These are phyloP conservation scores for Chlorops oryzae DNA, from an alignment of 1,140 invertebrate genomes.

Conservation along the genomic window DNA sequence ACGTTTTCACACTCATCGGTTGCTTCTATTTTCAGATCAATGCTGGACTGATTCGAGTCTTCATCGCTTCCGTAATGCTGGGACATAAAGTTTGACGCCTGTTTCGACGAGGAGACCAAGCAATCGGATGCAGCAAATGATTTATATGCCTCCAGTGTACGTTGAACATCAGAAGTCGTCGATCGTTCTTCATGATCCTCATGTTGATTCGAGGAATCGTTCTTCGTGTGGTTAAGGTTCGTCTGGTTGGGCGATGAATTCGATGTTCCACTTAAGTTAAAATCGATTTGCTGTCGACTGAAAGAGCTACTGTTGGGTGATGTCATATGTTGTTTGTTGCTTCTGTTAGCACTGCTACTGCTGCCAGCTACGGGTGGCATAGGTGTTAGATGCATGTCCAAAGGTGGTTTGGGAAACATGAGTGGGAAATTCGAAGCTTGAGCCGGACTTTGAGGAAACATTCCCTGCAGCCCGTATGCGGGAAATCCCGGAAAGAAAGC, in stretches of 20 bases:
- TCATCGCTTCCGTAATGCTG: neutral
- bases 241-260: too few relatives aligned
- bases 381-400: constrained; percentile 21
- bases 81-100: neutral
- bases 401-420: constrained; percentile 50
- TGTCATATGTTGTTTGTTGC: constrained; percentile 4
- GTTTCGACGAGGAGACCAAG: too few relatives aligned
- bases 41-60: constrained; percentile 2
- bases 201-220: too few relatives aligned
- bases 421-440: constrained; percentile 52
- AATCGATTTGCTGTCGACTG: too few relatives aligned
- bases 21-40: constrained; percentile 6
- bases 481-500: constrained; percentile 53
- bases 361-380: constrained; percentile 3
- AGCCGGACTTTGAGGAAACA: constrained; percentile 39
- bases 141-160: too few relatives aligned
- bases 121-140: too few relatives aligned
- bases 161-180: too few relatives aligned
- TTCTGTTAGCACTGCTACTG: neutral
- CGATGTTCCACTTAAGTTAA: too few relatives aligned
- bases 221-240: too few relatives aligned
- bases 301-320: too few relatives aligned
- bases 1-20: constrained; percentile 10
- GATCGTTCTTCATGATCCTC: too few relatives aligned
- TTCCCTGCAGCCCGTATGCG: constrained; percentile 45